phyloP scores from a whole-genome alignment of 2,113 vertebrate genomes.

The Loxodonta africana region DNA sequence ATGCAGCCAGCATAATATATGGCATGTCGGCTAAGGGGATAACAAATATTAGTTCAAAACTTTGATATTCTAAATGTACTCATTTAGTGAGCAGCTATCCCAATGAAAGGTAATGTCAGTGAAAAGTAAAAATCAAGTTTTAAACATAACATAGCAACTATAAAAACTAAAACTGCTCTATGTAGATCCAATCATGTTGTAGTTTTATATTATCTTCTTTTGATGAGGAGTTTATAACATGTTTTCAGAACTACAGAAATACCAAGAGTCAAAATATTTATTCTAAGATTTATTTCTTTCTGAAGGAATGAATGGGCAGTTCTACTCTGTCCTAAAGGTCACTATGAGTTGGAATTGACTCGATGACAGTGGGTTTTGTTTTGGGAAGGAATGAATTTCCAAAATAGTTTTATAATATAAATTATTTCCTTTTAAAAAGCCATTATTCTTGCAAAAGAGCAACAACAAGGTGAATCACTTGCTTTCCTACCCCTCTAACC shows the following conservation, averaged over 20 bases:
- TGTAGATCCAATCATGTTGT: neutral
- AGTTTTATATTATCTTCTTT: neutral
- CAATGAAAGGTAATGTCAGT: slow-evolving; percentile 3
- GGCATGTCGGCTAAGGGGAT: neutral
- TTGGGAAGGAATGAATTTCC: slow-evolving; percentile 58
- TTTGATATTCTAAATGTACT: neutral
- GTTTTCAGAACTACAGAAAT: slow-evolving; percentile 35
- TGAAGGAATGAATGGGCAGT: neutral
- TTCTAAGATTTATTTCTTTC: slow-evolving; percentile 63
- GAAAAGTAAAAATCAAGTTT: slow-evolving; percentile 29
- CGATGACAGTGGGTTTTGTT: too few species aligned
- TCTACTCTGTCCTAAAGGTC: too few species aligned
- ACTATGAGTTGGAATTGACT: too few species aligned
- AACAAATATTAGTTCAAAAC: neutral
- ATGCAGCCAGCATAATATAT: neutral
- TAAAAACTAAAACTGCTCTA: slow-evolving; percentile 6
- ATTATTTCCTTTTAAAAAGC: slow-evolving; percentile 65
- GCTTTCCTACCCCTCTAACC: neutral
- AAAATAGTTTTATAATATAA: slow-evolving; percentile 76
- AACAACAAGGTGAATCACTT: slow-evolving; percentile 42
- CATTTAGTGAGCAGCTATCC: neutral
- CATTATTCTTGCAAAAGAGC: slow-evolving; percentile 64
- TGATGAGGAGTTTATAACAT: slow-evolving; percentile 59
- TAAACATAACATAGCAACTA: slow-evolving; percentile 20
- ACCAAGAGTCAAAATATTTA: slow-evolving; percentile 60